Conservation (phyloP, 1,140 invertebrate species). For the Pseudoatta argentina region DNA sequence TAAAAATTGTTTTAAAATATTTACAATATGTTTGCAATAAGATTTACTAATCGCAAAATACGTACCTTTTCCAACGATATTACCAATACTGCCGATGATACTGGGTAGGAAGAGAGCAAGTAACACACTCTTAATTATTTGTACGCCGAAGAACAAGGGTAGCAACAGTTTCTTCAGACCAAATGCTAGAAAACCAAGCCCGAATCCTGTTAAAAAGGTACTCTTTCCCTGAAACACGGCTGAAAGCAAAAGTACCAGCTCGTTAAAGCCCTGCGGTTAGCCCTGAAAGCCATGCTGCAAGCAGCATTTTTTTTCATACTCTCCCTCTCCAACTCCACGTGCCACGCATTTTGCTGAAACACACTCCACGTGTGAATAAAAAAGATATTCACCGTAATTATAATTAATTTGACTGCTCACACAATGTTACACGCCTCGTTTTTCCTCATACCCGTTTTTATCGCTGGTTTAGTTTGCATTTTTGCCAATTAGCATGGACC, state of each 20-base stretch:
- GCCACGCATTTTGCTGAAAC: constrained; percentile 57
- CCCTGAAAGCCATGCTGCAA: constrained; percentile 82
- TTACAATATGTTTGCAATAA: background rate
- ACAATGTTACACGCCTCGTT: constrained; percentile 24
- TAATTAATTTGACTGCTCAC: constrained; percentile 24
- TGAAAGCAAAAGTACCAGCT: constrained; percentile 86
- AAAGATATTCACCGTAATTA: constrained; percentile 26
- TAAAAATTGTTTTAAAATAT: constrained; percentile 5
- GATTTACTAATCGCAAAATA: constrained; percentile 17
- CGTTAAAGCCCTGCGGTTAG: constrained; percentile 84
- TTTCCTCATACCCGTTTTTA: constrained; percentile 24
- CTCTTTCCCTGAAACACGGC: constrained; percentile 87
- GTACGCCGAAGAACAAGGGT: constrained; percentile 91
- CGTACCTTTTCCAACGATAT: constrained; percentile 93
- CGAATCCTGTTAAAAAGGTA: constrained; percentile 90
- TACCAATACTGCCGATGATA: constrained; percentile 92
- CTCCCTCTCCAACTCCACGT: constrained; percentile 25
- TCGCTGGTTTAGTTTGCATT: constrained; percentile 39
- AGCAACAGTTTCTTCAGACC: constrained; percentile 93
- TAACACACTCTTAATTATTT: constrained; percentile 92
- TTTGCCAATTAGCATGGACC: constrained; percentile 66
- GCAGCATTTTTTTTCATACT: constrained; percentile 50
- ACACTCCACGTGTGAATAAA: constrained; percentile 43
- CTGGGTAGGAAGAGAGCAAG: constrained; percentile 93
- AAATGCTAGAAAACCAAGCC: constrained; percentile 91